Evolutionary conservation across 2,888 invertebrate species (phyloP), one percentile per base, ranked within the genome.

Genomic region (Leucophenga montana): DNA sequence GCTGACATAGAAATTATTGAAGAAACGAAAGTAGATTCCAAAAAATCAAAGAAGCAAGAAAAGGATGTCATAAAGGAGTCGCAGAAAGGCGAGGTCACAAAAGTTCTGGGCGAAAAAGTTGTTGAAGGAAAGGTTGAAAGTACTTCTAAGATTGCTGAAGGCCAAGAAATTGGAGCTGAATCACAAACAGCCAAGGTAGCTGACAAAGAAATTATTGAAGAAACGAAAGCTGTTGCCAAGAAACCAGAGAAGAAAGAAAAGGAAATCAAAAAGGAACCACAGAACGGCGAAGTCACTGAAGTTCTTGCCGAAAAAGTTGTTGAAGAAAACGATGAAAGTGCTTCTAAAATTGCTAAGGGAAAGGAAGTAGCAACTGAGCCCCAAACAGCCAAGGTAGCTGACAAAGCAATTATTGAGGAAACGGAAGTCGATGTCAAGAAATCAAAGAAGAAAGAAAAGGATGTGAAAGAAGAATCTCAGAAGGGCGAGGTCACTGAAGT

Each of bases 1-100:
- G 68, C 70, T 0, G 75, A 77, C 0, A 61, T 66, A 22, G 70
- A 67, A 20, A 66, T 80, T 71, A 75, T 74, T 13, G 77, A 83
- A 70, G 73, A 72, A 69, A 73, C 48, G 22, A 70, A 3, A 14
- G 8, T 66, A 6, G 70, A 75, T 57, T 72, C 66, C 11, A 73
- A 80, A 16, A 69, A 78, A 50, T 50, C 48, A 1, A 59, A 56
- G 14, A 13, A 66, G n/a, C 39, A 66, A 20, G 46, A 66, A 27
- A 44, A 39, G 14, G 16, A 53, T 16, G 13, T 56, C n/a, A 5
- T 20, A 18, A 31, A 50, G 6, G 48, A 67, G 27, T 27, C 67
- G 5, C 27, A 9, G 14, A 67, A 48, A 16, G 67, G 27, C n/a
- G 59, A 67, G 16, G 31, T 48, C 4, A 57, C 67, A 8, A 50